A percentile compares a stretch with the other conserved stretches of the same genome.
Conservation (phyloP, 2,113 vertebrate genomes). For the Vanacampus margaritifer region DNA sequence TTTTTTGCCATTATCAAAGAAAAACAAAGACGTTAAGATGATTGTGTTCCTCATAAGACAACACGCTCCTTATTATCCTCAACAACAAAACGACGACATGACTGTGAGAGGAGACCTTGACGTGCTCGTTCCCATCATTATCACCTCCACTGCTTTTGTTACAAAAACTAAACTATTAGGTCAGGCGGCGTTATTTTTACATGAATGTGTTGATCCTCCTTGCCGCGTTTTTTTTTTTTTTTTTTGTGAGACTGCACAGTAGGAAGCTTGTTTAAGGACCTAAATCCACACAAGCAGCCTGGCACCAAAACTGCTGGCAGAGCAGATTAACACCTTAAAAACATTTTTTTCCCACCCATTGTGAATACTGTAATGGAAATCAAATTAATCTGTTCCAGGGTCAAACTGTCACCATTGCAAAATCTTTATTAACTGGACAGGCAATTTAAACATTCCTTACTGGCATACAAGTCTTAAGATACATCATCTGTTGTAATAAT, state of each 20-base stretch:
- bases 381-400: background rate
- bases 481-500: background rate
- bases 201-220: background rate
- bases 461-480: background rate
- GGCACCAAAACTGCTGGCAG: background rate
- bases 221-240: background rate
- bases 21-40: background rate
- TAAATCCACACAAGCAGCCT: conserved; percentile 1
- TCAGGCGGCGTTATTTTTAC: background rate
- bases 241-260: background rate
- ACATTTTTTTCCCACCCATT: background rate
- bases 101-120: background rate
- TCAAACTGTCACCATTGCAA: background rate
- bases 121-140: background rate
- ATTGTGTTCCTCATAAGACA: background rate
- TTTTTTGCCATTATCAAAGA: conserved; percentile 17
- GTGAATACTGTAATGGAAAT: background rate
- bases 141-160: background rate
- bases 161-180: background rate
- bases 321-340: background rate
- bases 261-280: background rate
- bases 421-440: background rate
- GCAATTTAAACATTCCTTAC: background rate
- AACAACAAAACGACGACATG: background rate
- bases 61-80: background rate